Base-by-base conservation (phyloP, 2,888 invertebrate genomes). In the Eretmocerus hayati region DNA sequence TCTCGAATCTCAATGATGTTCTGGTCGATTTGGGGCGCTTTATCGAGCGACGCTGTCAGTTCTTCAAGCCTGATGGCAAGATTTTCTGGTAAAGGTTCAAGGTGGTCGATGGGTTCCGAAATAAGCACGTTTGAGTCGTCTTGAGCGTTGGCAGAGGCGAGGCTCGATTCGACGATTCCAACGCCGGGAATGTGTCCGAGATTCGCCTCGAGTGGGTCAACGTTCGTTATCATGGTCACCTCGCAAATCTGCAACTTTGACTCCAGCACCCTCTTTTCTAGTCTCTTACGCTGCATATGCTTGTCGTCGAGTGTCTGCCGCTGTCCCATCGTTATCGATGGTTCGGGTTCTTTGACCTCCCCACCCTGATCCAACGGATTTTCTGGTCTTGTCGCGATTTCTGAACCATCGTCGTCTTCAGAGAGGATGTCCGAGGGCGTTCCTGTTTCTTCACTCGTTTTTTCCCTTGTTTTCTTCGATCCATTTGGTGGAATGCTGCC, bases 1-100 rank as follows among this genome's bases (percentile, higher is more conserved):
- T 71, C 71, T 39, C 54, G 64, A 33, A 71, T 70, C 48, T 67
- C 68, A 35, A 66, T 52, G 16, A 59, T 57, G 26, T 61, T n/a
- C n/a, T n/a, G n/a, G n/a, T n/a, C n/a, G n/a, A n/a, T n/a, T n/a
- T n/a, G n/a, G n/a, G n/a, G n/a, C n/a, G n/a, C n/a, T n/a, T n/a
- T n/a, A n/a, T n/a, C n/a, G n/a, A n/a, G n/a, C n/a, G n/a, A n/a
- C n/a, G n/a, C n/a, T 16, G 61, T 54, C 31, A 60, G 37, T 30
- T 46, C 51, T 39, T 58, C 52, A 38, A 63, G 57, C 51, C 62
- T 61, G 39, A 53, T 57, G 2, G 57, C 54, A n/a, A 60, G 43
- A 6, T 40, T 50, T 4, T 42, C 50, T 6, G 62, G 43, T n/a
- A 65, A 40, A 4, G 64, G 62, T 30, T 56, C 50, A 9, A 69